Base-by-base conservation (phyloP, 1,140 invertebrate genomes). In the Eupristina koningsbergeri region DNA sequence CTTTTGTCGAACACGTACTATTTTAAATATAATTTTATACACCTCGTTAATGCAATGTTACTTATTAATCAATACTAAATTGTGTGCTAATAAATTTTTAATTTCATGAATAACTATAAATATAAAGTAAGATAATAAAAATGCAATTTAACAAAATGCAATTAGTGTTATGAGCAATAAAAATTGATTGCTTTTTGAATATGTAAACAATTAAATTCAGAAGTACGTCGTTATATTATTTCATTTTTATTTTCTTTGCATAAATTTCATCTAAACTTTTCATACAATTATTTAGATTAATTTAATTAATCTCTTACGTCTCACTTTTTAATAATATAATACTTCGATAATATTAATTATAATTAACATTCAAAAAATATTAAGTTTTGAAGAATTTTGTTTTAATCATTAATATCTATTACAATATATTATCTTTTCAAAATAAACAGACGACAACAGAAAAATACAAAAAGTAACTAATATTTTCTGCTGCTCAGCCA, bases 391-490 rank as follows among this genome's bases (percentile, higher is more conserved):
- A 34, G 3, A 0, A 13, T 64, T 34, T 64, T 29, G 5, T 31
- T 13, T 34, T 29, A 64, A 31, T 64, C 13, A 15, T 26, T 31
- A 13, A 34, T 1, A 13, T 64, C 29, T 64, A 64, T 31, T 15
- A 34, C 34, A 64, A 34, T 34, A 69, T 69, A 69, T 69, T 36
- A 69, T 22, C n/a, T 71, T 80, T 80, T 79, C 19, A 29, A 80
- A 80, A 71, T 53, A 26, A 39, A 81, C 47, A 26, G 26, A 1
- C 22, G 26, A 50, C 80, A 82, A 82, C 80, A 0, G 17, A 0
- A 19, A 11, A 39, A 9, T 34, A 0, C 26, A 3, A 67, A 82
- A 82, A 64, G 39, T 75, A 39, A 82, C 80, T 82, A 82, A 36
- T 76, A 64, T 50, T 47, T 64, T 45, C 26, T 8, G 31, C 0